Evolutionary conservation across 2,888 invertebrate species (phyloP).

Genomic region (Crepidodera aurea): DNA sequence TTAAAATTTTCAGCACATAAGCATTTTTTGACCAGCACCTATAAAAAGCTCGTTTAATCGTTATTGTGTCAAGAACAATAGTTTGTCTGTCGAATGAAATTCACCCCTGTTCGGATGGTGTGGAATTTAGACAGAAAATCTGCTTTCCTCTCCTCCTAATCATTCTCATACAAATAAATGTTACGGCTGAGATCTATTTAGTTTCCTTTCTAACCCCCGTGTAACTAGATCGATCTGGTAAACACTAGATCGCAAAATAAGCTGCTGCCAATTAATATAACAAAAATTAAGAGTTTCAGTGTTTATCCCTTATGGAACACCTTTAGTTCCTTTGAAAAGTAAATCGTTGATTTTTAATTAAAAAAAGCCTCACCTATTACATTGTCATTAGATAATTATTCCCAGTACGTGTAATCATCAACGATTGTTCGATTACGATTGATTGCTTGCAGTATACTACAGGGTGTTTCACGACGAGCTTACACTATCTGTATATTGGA

Average conservation of each 20-base stretch:
- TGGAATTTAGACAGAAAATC: conserved; percentile 12
- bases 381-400: no score
- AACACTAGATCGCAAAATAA: conserved; percentile 11
- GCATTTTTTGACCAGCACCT: conserved; percentile 3
- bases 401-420: no score
- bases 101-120: conserved; percentile 19
- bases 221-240: conserved; percentile 15
- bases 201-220: conserved; percentile 14
- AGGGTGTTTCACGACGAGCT: no score
- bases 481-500: no score
- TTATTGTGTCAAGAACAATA: conserved; percentile 21
- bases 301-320: background rate
- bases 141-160: conserved; percentile 19
- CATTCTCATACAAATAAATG: conserved; percentile 21
- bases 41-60: conserved; percentile 11
- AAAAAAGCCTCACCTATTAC: no score
- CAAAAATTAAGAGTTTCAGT: background rate
- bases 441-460: no score
- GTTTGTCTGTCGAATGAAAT: conserved; percentile 20
- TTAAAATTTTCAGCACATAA: conserved; percentile 4
- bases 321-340: no score
- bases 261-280: background rate
- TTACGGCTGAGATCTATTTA: conserved; percentile 17
- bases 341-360: no score
- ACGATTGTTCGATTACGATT: no score